Evolutionary conservation across 2,888 invertebrate species (phyloP), one percentile per base, ranked within the genome.

Genomic region (Suillia variegata): DNA sequence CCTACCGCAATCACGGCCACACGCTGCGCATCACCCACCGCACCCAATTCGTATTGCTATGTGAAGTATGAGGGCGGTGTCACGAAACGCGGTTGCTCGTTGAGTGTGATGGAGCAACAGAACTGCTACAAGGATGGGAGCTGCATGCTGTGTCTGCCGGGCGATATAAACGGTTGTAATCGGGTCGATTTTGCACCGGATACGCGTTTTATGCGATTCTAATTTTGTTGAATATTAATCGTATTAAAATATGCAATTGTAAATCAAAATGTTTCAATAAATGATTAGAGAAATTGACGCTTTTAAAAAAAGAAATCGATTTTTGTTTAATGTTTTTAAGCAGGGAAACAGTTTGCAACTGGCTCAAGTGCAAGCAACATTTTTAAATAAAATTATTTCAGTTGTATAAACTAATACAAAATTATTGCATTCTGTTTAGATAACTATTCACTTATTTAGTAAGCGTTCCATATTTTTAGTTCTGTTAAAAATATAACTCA

Each of bases 11-110:
- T 80, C 33, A 51, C 18, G 6, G 64, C 78, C 0, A 56, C 64
- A 0, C 76, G 70, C 2, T 80, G 79, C 55, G 55, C 54, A 2
- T 71, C 75, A 8, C 77, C 79, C 5, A 71, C 74, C 1, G 73
- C 78, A 1, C 63, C 70, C 12, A 79, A 78, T 52, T 74, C 79
- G 0, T 79, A 79, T 38, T 79, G 79, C 26, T 80, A 67, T 64
- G 77, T 75, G 15, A 70, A 72, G 17, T 65, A 62, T 10, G 67
- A 68, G 5, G 62, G 63, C 5, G 65, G 66, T 49, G 58, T 54
- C 1, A 70, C 73, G 13, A 63, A 66, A 42, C 73, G 79, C 2
- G 79, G 79, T 2, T 79, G 79, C 57, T 58, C 75, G 20, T 71
- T 65, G 47, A 63, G 67, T 6, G 52, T 70, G 4, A 51, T 58